A percentile compares a stretch with the other conserved stretches of the same genome.
Conservation (phyloP, 2,888 invertebrate species). For the Heliconius sara region DNA sequence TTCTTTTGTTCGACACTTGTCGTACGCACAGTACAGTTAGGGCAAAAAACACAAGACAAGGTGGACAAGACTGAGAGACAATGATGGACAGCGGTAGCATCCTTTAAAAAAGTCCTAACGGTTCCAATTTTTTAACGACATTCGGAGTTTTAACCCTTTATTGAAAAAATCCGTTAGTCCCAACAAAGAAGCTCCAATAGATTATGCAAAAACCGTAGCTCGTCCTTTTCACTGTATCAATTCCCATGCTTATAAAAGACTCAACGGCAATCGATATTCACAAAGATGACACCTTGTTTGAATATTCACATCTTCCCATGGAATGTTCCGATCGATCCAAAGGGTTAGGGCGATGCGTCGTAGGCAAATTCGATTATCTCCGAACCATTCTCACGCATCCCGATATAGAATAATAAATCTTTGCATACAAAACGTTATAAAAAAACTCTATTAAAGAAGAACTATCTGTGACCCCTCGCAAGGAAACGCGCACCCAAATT, state of each 20-base stretch:
- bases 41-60: conserved; percentile 35
- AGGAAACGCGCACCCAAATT: conserved; percentile 78
- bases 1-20: conserved; percentile 53
- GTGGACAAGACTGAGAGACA: conserved; percentile 49
- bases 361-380: conserved; percentile 84
- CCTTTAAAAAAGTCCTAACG: conserved; percentile 69
- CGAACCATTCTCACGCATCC: conserved; percentile 80
- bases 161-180: conserved; percentile 69
- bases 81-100: conserved; percentile 66
- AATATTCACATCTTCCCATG: conserved; percentile 82
- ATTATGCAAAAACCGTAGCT: conserved; percentile 80
- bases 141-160: conserved; percentile 69
- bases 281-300: conserved; percentile 84
- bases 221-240: conserved; percentile 81
- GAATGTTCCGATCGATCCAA: conserved; percentile 67
- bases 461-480: conserved; percentile 79
- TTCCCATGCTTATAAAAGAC: conserved; percentile 79
- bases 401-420: conserved; percentile 78
- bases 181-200: conserved; percentile 73
- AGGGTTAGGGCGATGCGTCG: conserved; percentile 79
- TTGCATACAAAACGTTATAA: conserved; percentile 78
- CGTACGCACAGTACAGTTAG: conserved; percentile 65
- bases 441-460: conserved; percentile 80
- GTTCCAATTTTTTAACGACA: conserved; percentile 72
- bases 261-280: conserved; percentile 83